Base-by-base conservation (phyloP, 2,797 vertebrate species). In the Halcyon smyrnensis region DNA sequence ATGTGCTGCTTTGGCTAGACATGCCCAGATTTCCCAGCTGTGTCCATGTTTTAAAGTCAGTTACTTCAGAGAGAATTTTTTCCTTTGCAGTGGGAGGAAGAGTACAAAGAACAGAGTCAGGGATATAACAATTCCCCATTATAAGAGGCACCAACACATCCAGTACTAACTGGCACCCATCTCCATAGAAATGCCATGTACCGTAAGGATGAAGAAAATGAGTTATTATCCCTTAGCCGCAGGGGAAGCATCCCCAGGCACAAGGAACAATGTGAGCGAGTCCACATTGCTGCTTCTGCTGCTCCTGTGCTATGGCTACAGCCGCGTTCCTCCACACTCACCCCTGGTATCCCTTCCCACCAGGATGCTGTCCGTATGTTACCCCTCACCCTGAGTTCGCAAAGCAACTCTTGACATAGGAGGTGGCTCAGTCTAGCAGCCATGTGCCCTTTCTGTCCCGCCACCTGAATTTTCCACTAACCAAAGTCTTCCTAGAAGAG, bases 171-270 rank as follows among this genome's bases (percentile, higher is more conserved):
- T 95, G 92, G 92, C 88, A 95, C 81, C 81, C 86, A 95, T 97
- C 88, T 90, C 91, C 94, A 96, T 82, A 95, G 96, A 97, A 95
- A 97, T 95, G 92, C 75, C 84, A 87, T 10, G 64, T 48, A 87
- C 75, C 89, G 57, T 80, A 78, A 83, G 90, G 94, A 94, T 87
- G 90, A 93, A 93, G 95, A 95, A 96, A 94, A 95, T 59, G 86
- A 90, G 84, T 93, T 90, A 92, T 97, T 96, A 95, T 92, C 71
- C 90, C 64, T 68, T 87, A 93, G 92, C 81, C 6, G 0, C 93
- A 87, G 90, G 88, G 88, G 93, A 92, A 93, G 83, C 76, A 59
- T 71, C 94, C 81, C 78, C 81, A 75, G 90, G 86, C 84, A 68
- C n/a, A 77, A 82, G 84, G 81, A 94, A 93, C 94, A 97, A 94